Evolutionary conservation across 2,888 invertebrate species (phyloP), one percentile per base, ranked within the genome.

Genomic region (Physocephala rufipes): DNA sequence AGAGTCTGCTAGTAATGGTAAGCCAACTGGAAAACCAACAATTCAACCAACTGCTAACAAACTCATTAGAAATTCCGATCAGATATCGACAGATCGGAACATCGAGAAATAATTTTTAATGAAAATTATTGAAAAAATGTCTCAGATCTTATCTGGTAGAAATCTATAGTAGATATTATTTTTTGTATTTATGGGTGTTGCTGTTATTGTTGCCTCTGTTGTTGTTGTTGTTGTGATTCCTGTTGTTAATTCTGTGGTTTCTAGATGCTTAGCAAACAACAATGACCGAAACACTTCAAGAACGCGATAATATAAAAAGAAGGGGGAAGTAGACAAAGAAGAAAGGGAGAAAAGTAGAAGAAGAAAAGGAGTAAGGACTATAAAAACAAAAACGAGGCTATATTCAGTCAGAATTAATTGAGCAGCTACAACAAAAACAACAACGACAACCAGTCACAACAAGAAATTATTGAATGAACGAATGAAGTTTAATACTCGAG

Each of bases 51-150:
- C 49, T 28, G 28, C 67, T 62, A 51, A 61, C 70, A 59, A 24
- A 71, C 70, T 73, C 70, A 80, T 80, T 81, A 80, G 78, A 78
- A 80, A 80, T 80, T 81, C 79, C 80, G 78, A 80, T 80, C 73
- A 73, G 73, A 72, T 67, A 65, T 53, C 55, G 61, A 66, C 59
- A 61, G 36, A 36, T 36, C 62, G 58, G 30, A 58, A 61, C 68
- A 68, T 68, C 68, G 62, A 51, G 67, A 68, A 68, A 68, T 68
- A 36, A 51, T 62, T 68, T 68, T 68, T 68, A 68, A 68, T 68
- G 36, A 36, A 36, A 36, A 36, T 36, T 36, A 36, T 36, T 4
- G 36, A 36, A 36, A 36, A 24, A n/a, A 21, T 53, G 24, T 53
- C 19, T 36, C 36, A 36, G 36, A 36, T 36, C 36, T 4, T 36